Conservation (phyloP, 1,140 invertebrate species). For the Leptinotarsa undecemlineata region DNA sequence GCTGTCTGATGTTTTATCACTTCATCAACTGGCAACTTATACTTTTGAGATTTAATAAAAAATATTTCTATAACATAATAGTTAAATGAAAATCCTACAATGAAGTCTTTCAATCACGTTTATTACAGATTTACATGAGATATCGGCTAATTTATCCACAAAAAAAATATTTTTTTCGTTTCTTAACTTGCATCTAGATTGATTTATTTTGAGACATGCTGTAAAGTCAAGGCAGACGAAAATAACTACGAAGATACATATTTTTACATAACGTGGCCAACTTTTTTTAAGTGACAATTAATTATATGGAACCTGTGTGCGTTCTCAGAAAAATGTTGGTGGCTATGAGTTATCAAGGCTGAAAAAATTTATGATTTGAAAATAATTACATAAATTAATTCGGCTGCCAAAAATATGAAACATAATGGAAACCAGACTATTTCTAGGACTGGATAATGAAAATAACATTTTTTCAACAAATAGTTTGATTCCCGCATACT, state of each 20-base stretch:
- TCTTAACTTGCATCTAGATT: neutral
- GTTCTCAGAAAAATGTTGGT: conserved; percentile 15
- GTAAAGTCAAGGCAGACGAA: neutral
- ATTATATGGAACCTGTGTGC: conserved; percentile 8
- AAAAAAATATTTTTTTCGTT: too few relatives aligned
- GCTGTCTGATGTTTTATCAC: too few relatives aligned
- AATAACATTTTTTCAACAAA: conserved; percentile 14
- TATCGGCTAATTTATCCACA: too few relatives aligned
- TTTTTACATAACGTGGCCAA: conserved; percentile 1
- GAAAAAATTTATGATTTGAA: conserved; percentile 21
- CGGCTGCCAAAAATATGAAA: conserved; percentile 20
- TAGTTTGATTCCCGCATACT: conserved; percentile 9
- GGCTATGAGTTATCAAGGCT: neutral
- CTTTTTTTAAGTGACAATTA: conserved; percentile 18
- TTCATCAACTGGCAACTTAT: too few relatives aligned
- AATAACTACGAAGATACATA: neutral
- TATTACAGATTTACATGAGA: too few relatives aligned
- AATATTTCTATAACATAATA: too few relatives aligned
- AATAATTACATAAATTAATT: conserved; percentile 28
- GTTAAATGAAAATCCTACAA: too few relatives aligned
- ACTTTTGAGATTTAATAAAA: too few relatives aligned
- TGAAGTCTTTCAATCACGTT: too few relatives aligned
- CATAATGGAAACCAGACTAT: conserved; percentile 18
- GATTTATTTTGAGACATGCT: neutral
- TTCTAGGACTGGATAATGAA: conserved; percentile 18